Evolutionary conservation across 2,113 vertebrate species (phyloP).

Genomic region (Charina bottae): DNA sequence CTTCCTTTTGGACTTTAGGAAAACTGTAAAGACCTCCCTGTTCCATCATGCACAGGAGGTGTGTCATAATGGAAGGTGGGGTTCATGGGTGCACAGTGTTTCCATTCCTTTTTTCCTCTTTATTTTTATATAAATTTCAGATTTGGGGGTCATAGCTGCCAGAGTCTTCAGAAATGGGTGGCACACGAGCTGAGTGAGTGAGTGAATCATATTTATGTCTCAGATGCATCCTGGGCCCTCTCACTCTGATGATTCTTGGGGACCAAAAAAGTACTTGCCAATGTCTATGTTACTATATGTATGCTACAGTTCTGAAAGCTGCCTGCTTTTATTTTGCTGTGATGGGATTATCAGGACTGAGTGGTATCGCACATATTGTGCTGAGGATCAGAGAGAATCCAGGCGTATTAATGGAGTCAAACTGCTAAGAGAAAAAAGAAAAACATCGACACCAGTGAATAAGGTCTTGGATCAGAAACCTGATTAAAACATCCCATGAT

Average conservation of each 20-base stretch:
- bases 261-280: too few relatives aligned
- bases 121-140: not conserved
- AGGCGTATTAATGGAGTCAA: constrained; percentile 4
- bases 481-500: constrained; percentile 12
- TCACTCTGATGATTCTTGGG: too few relatives aligned
- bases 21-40: not conserved
- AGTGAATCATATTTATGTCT: not conserved
- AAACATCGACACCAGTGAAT: not conserved
- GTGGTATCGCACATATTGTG: not conserved
- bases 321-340: not conserved
- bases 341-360: not conserved
- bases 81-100: not conserved
- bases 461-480: not conserved
- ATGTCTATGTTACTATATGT: too few relatives aligned
- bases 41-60: not conserved
- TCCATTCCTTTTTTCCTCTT: not conserved
- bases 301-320: not conserved
- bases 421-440: not conserved
- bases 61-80: not conserved
- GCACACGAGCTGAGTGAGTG: not conserved
- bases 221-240: too few relatives aligned
- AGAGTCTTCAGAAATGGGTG: not conserved
- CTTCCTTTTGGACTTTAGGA: not conserved
- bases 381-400: not conserved
- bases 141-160: not conserved